These are phyloP conservation scores for Syngnathus rostellatus DNA, from an alignment of 2,797 vertebrate species.

Conservation along the genomic window DNA sequence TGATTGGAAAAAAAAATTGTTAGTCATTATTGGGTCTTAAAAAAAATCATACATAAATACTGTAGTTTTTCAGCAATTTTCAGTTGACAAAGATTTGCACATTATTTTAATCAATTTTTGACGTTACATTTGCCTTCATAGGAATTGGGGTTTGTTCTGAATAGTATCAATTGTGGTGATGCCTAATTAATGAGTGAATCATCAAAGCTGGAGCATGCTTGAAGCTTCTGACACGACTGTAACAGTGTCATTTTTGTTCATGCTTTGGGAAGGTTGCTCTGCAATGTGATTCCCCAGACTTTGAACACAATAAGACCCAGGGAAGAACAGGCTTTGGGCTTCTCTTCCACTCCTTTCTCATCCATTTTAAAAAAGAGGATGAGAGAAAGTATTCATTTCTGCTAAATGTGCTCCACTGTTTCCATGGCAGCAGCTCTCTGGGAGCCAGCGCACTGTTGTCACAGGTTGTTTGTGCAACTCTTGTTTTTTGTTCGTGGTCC, in stretches of 20 bases:
- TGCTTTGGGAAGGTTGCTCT: slow-evolving; percentile 23
- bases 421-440: slow-evolving; percentile 69
- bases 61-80: not conserved
- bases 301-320: not conserved
- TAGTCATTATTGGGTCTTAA: not conserved
- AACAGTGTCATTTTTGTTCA: slow-evolving; percentile 15
- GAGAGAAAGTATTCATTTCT: slow-evolving; percentile 34
- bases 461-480: slow-evolving; percentile 72
- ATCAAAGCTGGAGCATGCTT: slow-evolving; percentile 29
- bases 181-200: slow-evolving; percentile 59
- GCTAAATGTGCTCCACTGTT: slow-evolving; percentile 63
- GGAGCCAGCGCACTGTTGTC: slow-evolving; percentile 66
- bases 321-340: not conserved
- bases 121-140: too few species aligned
- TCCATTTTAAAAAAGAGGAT: slow-evolving; percentile 34
- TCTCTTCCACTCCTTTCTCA: slow-evolving; percentile 8
- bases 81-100: not conserved
- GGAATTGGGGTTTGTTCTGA: slow-evolving; percentile 21
- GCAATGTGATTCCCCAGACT: slow-evolving; percentile 26
- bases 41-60: not conserved
- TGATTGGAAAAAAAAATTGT: not conserved
- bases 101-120: not conserved
- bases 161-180: slow-evolving; percentile 29
- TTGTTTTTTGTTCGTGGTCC: slow-evolving; percentile 63
- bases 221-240: too few species aligned